Percentiles rank a stretch among this genome's conserved stretches.
These are phyloP conservation scores for Leptocoma aspasia DNA, from an alignment of 2,113 vertebrate genomes.

Conservation along the genomic window DNA sequence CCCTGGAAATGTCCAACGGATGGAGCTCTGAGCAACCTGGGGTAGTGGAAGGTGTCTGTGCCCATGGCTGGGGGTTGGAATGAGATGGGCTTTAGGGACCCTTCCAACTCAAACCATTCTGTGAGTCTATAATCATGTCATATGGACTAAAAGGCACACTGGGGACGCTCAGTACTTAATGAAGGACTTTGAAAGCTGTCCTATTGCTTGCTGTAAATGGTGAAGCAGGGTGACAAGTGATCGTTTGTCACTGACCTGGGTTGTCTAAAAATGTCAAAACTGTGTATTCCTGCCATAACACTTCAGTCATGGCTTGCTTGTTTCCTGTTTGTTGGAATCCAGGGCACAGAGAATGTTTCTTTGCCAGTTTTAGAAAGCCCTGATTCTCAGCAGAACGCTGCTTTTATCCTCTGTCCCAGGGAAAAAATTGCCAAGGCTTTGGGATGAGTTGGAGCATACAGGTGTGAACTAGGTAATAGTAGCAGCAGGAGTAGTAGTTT, in stretches of 20 bases:
- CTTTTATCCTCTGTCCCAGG: too few species aligned
- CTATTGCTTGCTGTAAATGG: neutral
- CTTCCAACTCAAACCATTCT: neutral
- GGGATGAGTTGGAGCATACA: too few species aligned
- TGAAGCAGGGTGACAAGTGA: neutral
- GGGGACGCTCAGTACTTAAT: neutral
- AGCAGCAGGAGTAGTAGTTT: too few species aligned
- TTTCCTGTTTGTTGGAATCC: too few species aligned
- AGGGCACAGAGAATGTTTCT: too few species aligned
- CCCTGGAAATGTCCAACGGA: neutral
- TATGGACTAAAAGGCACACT: neutral
- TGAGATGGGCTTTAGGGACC: neutral
- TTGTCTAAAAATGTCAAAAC: neutral
- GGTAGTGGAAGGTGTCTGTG: neutral
- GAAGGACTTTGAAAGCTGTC: neutral
- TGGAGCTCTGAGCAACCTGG: neutral
- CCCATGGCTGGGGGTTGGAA: fast-evolving
- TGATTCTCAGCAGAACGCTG: too few species aligned
- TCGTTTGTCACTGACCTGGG: neutral
- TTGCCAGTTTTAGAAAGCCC: too few species aligned
- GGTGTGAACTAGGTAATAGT: too few species aligned
- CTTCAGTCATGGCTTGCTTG: neutral
- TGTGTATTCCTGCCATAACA: neutral
- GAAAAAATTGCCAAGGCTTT: too few species aligned
- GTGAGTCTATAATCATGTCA: neutral